phyloP scores from a whole-genome alignment of 2,797 vertebrate genomes.

The Cirrhinus mrigala region DNA sequence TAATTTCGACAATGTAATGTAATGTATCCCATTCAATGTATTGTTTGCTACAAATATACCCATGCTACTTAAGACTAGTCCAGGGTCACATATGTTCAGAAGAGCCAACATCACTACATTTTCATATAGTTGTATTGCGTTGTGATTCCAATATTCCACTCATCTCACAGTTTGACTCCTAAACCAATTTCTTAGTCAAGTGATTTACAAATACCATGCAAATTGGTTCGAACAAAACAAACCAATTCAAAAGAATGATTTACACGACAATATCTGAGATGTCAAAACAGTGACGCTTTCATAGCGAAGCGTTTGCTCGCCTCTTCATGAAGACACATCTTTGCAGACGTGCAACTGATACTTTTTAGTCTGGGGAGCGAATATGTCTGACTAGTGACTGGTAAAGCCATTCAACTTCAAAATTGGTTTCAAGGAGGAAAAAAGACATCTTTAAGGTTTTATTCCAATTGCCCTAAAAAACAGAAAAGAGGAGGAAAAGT shows the following conservation, averaged over 20 bases:
- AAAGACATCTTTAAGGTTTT: constrained; percentile 58
- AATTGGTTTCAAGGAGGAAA: constrained; percentile 60
- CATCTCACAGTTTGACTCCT: neutral
- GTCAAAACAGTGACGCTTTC: neutral
- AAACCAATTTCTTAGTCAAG: constrained; percentile 6
- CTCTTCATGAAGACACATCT: constrained; percentile 33
- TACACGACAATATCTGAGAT: neutral
- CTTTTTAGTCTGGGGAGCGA: constrained; percentile 43
- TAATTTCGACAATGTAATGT: too few species aligned
- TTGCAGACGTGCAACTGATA: constrained; percentile 55
- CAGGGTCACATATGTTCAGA: too few species aligned
- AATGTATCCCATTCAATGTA: too few species aligned
- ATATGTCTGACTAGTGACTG: constrained; percentile 53
- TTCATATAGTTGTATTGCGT: too few species aligned
- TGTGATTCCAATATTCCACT: neutral
- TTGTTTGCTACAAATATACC: too few species aligned
- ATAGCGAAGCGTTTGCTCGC: neutral
- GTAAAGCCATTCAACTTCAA: constrained; percentile 62
- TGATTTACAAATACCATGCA: neutral
- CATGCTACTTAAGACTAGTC: too few species aligned
- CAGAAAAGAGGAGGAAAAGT: constrained; percentile 28
- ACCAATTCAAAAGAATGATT: neutral
- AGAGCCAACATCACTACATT: neutral
- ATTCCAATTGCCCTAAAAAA: constrained; percentile 53
- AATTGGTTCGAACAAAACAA: neutral